Evolutionary conservation across 2,888 invertebrate species (phyloP).

Genomic region (Synergus gifuensis): DNA sequence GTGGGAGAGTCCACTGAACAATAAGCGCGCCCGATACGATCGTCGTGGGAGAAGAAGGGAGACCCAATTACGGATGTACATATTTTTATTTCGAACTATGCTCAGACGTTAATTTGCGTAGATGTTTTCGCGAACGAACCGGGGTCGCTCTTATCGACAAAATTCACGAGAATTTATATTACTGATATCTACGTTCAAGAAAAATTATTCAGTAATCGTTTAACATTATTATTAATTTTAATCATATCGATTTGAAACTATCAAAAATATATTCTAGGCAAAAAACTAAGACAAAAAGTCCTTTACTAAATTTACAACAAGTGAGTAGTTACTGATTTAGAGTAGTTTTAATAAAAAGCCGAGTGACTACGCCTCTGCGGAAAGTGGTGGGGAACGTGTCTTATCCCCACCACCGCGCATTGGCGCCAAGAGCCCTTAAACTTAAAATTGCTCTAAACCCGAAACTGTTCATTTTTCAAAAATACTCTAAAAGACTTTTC

Average conservation of each 20-base stretch:
- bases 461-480: not conserved
- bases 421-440: not conserved
- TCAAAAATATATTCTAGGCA: not conserved
- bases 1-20: slow-evolving; percentile 43
- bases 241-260: not conserved
- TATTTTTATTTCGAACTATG: slow-evolving; percentile 46
- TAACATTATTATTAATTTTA: not conserved
- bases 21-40: slow-evolving; percentile 52
- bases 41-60: slow-evolving; percentile 46
- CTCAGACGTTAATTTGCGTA: slow-evolving; percentile 49
- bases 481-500: not conserved
- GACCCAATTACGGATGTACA: slow-evolving; percentile 52
- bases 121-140: not conserved
- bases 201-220: not conserved
- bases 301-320: not conserved
- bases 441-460: not conserved
- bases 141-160: not conserved
- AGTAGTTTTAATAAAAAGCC: not conserved
- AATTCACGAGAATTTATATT: not conserved
- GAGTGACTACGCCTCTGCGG: not conserved
- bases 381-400: not conserved
- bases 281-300: not conserved
- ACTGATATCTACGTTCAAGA: not conserved
- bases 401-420: not conserved
- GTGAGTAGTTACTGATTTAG: not conserved